Evolutionary conservation across 2,888 invertebrate species (phyloP), one percentile per base, ranked within the genome.

Genomic region (Xestia ashworthii): DNA sequence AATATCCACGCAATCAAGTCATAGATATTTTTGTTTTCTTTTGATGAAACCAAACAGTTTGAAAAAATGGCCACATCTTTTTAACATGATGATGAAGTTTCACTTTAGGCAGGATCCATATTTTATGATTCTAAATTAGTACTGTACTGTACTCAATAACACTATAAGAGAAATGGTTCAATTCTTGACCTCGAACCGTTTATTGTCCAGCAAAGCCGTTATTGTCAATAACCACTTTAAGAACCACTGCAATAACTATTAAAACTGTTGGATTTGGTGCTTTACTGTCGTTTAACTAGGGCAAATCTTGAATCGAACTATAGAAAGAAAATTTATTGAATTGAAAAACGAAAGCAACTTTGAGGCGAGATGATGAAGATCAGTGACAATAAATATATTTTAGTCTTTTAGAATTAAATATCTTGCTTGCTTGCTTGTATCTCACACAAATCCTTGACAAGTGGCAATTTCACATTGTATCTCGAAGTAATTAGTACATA

Each of bases 191-290:
- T 25, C 12, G 0, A 48, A 46, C 32, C 16, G 9, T 60, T 44
- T 60, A 78, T 67, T 19, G 32, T 22, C 8, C n/a, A 78, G 19
- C 8, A 44, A 46, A 53, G 16, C 16, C 62, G 9, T 38, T 50
- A 44, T 44, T 16, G 22, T 5, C 8, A 1, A 68, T 16, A 60
- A 9, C 22, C 19, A 62, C 22, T 78, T 22, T 67, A 62, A 22
- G 25, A 11, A 53, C n/a, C 9, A 5, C 14, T 41, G 53, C 46
- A 41, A 80, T 64, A 64, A 48, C 79, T 62, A 53, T 41, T 50
- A 62, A 53, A 25, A 0, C 44, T 46, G 9, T 5, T 46, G 8
- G 8, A 16, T 19, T 38, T 6, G 11, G 11, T 11, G 5, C 3
- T 44, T 32, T n/a, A 75, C 50, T n/a, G 4, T 9, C 5, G 5